Evolutionary conservation across 2,888 invertebrate genomes (phyloP), one percentile per base, ranked within the genome.

Genomic region (Volucella bombylans): DNA sequence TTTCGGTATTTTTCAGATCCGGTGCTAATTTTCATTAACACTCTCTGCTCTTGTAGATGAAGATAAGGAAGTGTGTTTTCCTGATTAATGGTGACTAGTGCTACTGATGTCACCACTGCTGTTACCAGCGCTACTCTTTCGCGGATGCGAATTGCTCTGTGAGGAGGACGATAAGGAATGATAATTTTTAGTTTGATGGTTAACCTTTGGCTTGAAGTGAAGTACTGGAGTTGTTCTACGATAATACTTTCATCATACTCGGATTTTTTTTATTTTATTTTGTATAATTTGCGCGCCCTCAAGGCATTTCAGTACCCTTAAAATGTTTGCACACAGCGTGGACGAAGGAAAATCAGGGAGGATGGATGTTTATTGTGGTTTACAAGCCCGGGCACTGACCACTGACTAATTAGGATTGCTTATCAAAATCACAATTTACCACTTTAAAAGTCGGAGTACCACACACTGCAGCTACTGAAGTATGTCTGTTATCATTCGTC

Each of bases 11-110:
- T 52, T 87, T 88, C 0, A 88, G 67, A 4, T 76, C 83, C 0
- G 90, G 90, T 2, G 89, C 95, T 95, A 49, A 95, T 93, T 88
- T 95, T 95, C 96, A 96, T 82, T 94, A 94, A 89, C 95, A 95
- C 49, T 90, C 90, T 11, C 88, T 88, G 50, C 90, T 55, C 90
- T 89, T 4, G 89, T 89, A 0, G 88, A 89, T 2, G 89, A 88
- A 8, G 88, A 89, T 2, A 89, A 88, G 9, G 90, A 89, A 1
- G 88, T 87, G 57, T 87, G 87, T 9, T 87, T 87, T 38, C 88
- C 86, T 41, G 87, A 87, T 31, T 86, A 86, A 77, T 88, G 86
- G 72, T 88, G 88, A 64, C 87, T 86, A 43, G 61, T 82, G 62
- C 65, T 83, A 57, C 80, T 86, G 55, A 54, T 82, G 62, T 62